Conservation (phyloP, 1,140 invertebrate species). For the Lucilia sericata region DNA sequence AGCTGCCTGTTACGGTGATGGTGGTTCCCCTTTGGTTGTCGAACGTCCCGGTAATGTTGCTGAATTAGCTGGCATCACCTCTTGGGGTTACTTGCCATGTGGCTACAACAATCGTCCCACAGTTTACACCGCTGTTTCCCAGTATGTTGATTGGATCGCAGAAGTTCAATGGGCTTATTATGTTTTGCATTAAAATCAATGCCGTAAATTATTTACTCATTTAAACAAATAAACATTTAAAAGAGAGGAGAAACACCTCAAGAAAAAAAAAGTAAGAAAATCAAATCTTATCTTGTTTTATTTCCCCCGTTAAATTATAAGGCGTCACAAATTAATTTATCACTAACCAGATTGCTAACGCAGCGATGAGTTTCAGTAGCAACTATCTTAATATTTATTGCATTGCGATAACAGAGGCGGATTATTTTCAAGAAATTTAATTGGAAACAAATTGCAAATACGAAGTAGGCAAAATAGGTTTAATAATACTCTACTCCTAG, state of each 20-base stretch:
- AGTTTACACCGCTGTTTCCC: constrained; percentile 77
- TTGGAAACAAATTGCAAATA: no score
- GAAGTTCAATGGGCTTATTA: constrained; percentile 64
- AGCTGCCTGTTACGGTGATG: constrained; percentile 76
- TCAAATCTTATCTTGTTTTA: constrained; percentile 29
- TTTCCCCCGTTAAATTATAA: constrained; percentile 18
- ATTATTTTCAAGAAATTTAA: background rate
- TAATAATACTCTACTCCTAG: no score
- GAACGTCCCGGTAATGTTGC: constrained; percentile 57
- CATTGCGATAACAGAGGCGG: background rate
- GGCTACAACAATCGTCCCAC: constrained; percentile 75
- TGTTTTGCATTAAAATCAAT: constrained; percentile 48
- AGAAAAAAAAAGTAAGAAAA: background rate
- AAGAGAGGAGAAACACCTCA: background rate
- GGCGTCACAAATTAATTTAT: constrained; percentile 41
- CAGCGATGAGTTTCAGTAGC: constrained; percentile 3
- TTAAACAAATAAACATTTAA: constrained; percentile 9
- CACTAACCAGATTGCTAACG: background rate
- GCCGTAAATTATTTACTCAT: background rate
- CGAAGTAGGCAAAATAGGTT: no score
- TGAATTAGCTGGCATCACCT: constrained; percentile 76
- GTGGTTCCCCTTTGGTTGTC: constrained; percentile 75
- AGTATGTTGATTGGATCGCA: constrained; percentile 75
- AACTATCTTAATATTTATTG: constrained; percentile 17
- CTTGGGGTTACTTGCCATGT: constrained; percentile 82